Conservation (phyloP, 2,797 vertebrate genomes). For the Tiaroga cobitis region DNA sequence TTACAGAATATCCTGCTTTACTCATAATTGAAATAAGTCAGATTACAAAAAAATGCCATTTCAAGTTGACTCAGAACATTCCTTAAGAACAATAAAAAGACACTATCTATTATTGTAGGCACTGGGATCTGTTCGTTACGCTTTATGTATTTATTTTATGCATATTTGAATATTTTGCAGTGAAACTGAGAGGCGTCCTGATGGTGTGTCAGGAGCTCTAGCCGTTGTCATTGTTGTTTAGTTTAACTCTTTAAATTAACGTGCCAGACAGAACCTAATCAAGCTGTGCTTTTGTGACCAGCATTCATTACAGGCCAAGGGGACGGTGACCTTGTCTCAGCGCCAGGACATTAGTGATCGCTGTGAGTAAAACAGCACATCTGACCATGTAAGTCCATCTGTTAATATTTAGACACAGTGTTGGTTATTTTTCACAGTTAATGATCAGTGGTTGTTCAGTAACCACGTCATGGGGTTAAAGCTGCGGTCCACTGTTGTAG, state of each 20-base stretch:
- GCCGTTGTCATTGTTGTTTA: conserved; percentile 26
- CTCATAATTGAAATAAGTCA: not conserved
- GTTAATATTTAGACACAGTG: conserved; percentile 36
- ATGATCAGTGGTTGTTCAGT: conserved; percentile 49
- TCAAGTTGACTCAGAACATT: not conserved
- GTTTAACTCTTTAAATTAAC: conserved; percentile 12
- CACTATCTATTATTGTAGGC: not conserved
- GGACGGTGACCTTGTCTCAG: conserved; percentile 24
- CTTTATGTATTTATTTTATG: not conserved
- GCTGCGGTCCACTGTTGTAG: conserved; percentile 4
- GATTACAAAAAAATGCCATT: not conserved
- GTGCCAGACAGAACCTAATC: conserved; percentile 34
- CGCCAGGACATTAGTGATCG: conserved; percentile 6
- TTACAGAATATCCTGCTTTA: not conserved
- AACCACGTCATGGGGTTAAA: conserved; percentile 26
- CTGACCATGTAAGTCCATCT: not conserved
- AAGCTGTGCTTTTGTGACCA: conserved; percentile 1
- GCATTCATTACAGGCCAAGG: conserved; percentile 34
- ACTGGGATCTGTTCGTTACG: not conserved
- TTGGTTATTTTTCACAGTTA: conserved; percentile 38
- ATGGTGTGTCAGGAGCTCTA: not conserved
- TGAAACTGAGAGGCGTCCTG: conserved; percentile 9
- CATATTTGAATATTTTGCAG: conserved; percentile 26
- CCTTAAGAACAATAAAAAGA: not conserved
- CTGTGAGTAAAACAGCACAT: not conserved